Conservation (phyloP, 1,140 invertebrate genomes). For the Hyles vespertilio region DNA sequence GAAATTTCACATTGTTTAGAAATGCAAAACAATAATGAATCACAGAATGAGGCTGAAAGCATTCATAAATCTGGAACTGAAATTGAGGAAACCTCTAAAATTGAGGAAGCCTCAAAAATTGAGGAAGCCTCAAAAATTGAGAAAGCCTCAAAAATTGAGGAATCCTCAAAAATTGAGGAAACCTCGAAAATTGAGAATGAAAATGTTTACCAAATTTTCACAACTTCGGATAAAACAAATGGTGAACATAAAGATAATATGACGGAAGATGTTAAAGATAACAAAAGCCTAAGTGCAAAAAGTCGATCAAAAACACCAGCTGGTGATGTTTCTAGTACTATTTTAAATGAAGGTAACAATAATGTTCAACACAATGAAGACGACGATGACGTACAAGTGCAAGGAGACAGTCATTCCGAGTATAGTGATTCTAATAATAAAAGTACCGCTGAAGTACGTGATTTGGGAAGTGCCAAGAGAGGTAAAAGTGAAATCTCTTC, state of each 20-base stretch:
- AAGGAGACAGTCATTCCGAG: slow-evolving; percentile 60
- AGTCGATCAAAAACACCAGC: slow-evolving; percentile 22
- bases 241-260: slow-evolving; percentile 42
- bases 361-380: slow-evolving; percentile 54
- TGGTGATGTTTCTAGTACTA: slow-evolving; percentile 30
- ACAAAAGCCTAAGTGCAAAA: slow-evolving; percentile 5
- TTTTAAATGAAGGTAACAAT: slow-evolving; percentile 53
- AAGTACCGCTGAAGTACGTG: slow-evolving; percentile 50
- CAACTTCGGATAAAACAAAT: slow-evolving; percentile 26
- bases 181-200: slow-evolving; percentile 9
- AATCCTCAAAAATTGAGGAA: neutral
- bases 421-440: slow-evolving; percentile 59
- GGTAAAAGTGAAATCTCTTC: slow-evolving; percentile 57
- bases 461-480: slow-evolving; percentile 62
- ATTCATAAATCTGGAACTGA: slow-evolving; percentile 11
- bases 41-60: slow-evolving; percentile 19
- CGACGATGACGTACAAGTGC: slow-evolving; percentile 67
- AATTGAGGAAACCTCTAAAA: slow-evolving; percentile 12
- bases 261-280: slow-evolving; percentile 29
- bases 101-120: slow-evolving; percentile 1
- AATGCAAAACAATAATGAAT: slow-evolving; percentile 15
- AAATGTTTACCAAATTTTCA: too few species aligned
- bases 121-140: slow-evolving; percentile 5
- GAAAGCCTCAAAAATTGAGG: slow-evolving; percentile 12
- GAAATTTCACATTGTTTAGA: too few species aligned